Base-by-base conservation (phyloP, 2,797 vertebrate species). In the Tadarida brasiliensis region DNA sequence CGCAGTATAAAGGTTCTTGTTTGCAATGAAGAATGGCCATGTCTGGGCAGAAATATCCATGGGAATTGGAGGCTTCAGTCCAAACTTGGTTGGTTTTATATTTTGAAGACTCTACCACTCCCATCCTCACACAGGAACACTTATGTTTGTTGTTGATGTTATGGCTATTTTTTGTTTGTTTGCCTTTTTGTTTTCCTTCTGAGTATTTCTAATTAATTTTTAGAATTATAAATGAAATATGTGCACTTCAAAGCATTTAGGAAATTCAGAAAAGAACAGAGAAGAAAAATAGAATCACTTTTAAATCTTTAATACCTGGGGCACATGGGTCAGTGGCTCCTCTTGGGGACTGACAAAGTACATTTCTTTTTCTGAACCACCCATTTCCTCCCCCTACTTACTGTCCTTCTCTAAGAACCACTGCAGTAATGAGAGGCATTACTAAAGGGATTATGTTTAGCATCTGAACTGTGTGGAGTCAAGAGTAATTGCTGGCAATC, bases 171-270 rank as follows among this genome's bases (percentile, higher is more conserved):
- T 90, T 68, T 87, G 6, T 65, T 92, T 85, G 11, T 56, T 81
- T 90, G 47, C 11, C 74, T 78, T 85, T 85, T 94, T 83, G 16
- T 26, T 90, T 94, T 80, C 65, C 33, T 84, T 76, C 68, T 93
- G 26, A 90, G 39, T 33, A 74, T 82, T 82, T 91, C 3, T 61
- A 51, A 35, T 77, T 65, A 49, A 56, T 17, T 61, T 73, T 87
- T 70, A 82, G 76, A 39, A 54, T 71, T 84, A 81, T 85, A 68
- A 87, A 28, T 20, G 11, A 87, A 77, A 56, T 71, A 47, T 9
- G 10, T 44, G 1, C 59, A 57, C 74, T 95, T 63, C 24, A 85
- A 96, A 86, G 10, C 30, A 89, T 81, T 93, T 70, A 76, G 44
- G 49, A 74, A 78, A 85, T 61, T 82, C 14, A 77, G 57, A 67